phyloP scores from a whole-genome alignment of 2,888 invertebrate genomes.

The Drosophila rubida region DNA sequence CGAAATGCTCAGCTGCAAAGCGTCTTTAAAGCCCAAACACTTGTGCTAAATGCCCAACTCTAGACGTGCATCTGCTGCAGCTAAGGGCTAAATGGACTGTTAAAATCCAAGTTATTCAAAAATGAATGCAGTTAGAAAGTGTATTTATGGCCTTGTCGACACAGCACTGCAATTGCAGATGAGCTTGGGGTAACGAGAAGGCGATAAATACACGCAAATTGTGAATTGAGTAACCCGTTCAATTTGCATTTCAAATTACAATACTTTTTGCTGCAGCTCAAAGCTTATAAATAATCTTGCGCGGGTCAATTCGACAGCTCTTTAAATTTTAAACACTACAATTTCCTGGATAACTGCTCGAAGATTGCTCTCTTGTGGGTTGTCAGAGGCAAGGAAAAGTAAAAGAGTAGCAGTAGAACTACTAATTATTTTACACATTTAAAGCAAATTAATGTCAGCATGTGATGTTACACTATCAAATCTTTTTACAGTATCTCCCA shows the following conservation, averaged over 20 bases:
- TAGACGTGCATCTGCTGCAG: background rate
- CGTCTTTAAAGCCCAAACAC: constrained; percentile 13
- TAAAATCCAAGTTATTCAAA: constrained; percentile 7
- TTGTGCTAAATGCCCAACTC: constrained; percentile 2
- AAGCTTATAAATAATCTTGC: background rate
- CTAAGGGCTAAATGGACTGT: constrained; percentile 1
- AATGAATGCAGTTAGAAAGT: background rate
- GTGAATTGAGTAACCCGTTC: background rate
- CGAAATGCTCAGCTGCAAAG: constrained; percentile 16
- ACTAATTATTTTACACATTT: too few relatives aligned
- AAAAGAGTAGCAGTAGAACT: too few relatives aligned
- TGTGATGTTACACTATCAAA: too few relatives aligned
- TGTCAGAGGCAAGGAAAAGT: background rate
- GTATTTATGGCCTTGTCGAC: background rate
- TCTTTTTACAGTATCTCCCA: too few relatives aligned
- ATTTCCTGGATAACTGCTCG: too few relatives aligned
- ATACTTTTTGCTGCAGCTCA: background rate
- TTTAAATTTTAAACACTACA: too few relatives aligned
- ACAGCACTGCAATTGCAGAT: background rate
- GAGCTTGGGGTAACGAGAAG: background rate
- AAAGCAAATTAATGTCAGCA: too few relatives aligned
- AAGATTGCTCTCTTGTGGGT: too few relatives aligned
- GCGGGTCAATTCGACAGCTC: too few relatives aligned
- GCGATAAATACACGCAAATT: background rate
- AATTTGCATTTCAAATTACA: background rate